Conservation (phyloP, 2,113 vertebrate species). For the Clarias macrocephalus region DNA sequence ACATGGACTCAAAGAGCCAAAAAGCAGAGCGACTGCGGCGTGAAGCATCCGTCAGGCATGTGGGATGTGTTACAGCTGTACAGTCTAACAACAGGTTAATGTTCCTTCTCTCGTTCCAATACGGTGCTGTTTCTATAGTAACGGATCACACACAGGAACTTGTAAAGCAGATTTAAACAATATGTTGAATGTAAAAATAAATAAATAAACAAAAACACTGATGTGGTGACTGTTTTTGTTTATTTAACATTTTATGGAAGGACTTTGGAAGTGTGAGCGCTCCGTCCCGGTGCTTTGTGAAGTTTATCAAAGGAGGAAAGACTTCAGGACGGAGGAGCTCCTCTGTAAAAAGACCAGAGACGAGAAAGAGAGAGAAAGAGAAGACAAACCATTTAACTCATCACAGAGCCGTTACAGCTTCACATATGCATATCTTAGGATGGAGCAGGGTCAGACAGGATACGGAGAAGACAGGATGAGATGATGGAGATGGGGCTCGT, state of each 20-base stretch:
- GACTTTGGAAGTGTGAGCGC: background rate
- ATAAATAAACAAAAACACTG: no score
- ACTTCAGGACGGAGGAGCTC: background rate
- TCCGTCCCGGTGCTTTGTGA: background rate
- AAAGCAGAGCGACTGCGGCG: background rate
- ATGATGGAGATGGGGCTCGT: no score
- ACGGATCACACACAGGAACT: background rate
- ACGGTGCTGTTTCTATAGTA: background rate
- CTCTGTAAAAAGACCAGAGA: background rate
- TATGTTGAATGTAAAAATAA: background rate
- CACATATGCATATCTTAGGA: no score
- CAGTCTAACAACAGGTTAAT: background rate
- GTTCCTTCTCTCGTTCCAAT: background rate
- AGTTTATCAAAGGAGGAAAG: background rate
- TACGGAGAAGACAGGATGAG: no score
- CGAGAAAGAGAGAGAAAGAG: background rate
- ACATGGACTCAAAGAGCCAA: background rate
- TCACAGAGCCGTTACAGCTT: no score
- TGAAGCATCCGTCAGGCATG: background rate
- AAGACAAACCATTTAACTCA: no score
- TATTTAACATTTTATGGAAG: background rate
- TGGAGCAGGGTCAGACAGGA: no score
- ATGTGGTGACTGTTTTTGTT: background rate
- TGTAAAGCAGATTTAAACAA: background rate
- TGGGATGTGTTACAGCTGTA: constrained; percentile 1